Conservation (phyloP, 1,140 invertebrate genomes). For the Zaprionus vittiger region DNA sequence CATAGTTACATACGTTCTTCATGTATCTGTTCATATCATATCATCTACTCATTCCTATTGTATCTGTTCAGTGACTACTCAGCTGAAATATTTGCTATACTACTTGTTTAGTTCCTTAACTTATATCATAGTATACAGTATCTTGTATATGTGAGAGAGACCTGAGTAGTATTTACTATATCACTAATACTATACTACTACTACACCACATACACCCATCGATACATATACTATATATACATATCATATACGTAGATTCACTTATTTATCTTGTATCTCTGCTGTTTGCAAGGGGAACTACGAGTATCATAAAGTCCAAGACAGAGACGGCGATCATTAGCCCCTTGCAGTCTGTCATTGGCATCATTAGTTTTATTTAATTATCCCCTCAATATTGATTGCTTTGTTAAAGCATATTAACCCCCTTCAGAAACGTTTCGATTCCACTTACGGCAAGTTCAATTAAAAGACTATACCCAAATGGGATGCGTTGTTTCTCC, state of each 20-base stretch:
- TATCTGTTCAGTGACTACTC: too few relatives aligned
- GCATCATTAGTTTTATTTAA: constrained; percentile 84
- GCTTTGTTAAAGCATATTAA: constrained; percentile 80
- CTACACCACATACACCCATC: too few relatives aligned
- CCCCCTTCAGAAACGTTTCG: constrained; percentile 50
- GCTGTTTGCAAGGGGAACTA: background rate
- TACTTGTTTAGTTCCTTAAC: too few relatives aligned
- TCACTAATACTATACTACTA: too few relatives aligned
- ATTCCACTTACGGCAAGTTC: constrained; percentile 63
- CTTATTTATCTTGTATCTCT: constrained; percentile 1
- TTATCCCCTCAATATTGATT: constrained; percentile 80
- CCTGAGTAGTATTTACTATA: background rate
- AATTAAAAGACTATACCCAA: constrained; percentile 64
- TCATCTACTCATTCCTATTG: too few relatives aligned
- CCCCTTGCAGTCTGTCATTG: constrained; percentile 67
- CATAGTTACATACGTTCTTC: background rate
- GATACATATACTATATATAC: too few relatives aligned
- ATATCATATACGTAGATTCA: background rate
- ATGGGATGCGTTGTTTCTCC: constrained; percentile 27
- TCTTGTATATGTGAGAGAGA: too few relatives aligned
- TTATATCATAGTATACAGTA: too few relatives aligned
- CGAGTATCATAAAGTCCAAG: constrained; percentile 9
- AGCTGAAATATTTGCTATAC: too few relatives aligned
- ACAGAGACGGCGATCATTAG: constrained; percentile 59
- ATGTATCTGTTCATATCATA: background rate